Evolutionary conservation across 2,888 invertebrate genomes (phyloP), one percentile per base, ranked within the genome.

Genomic region (Lithophane socia): DNA sequence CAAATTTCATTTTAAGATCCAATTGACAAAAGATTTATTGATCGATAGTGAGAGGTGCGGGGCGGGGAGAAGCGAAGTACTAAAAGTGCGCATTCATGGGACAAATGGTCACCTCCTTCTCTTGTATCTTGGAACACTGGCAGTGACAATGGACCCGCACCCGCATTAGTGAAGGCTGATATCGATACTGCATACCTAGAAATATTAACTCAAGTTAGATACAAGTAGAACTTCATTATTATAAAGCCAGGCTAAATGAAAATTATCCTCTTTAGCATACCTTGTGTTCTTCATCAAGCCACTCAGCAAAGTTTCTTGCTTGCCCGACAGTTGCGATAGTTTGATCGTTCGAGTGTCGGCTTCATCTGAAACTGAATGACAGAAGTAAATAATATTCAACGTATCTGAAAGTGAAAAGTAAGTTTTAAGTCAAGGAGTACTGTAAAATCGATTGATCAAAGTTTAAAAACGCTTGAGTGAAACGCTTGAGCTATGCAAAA

Each of bases 101-200:
- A 44, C 5, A 24, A 18, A 8, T 58, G 5, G 37, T 66, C 95
- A 98, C 98, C 98, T 94, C 99, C 99, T 97, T 99, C 99, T 86
- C 98, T 97, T 0, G 99, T 99, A 69, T 98, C 98, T 72, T 98
- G 98, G 83, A 98, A 97, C 3, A 98, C 97, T 49, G 98, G 97
- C 13, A 97, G 95, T 4, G 98, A 98, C 85, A 98, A 97, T 0
- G 99, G 98, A 0, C 99, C 99, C 18, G 98, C 97, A 1, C 99
- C 99, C 44, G 98, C 98, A 82, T 97, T 98, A 89, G 99, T 99
- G 91, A 98, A 98, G 0, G 99, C 99, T 85, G 98, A 97, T 72
- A 99, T 97, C 10, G 98, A 97, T 8, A 99, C 97, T 74, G 98
- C 98, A 94, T 99, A 99, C 86, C 98, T 98, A 29, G 97, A 92